These are phyloP conservation scores for Ochropleura leucogaster DNA, from an alignment of 2,888 invertebrate species.

Conservation along the genomic window DNA sequence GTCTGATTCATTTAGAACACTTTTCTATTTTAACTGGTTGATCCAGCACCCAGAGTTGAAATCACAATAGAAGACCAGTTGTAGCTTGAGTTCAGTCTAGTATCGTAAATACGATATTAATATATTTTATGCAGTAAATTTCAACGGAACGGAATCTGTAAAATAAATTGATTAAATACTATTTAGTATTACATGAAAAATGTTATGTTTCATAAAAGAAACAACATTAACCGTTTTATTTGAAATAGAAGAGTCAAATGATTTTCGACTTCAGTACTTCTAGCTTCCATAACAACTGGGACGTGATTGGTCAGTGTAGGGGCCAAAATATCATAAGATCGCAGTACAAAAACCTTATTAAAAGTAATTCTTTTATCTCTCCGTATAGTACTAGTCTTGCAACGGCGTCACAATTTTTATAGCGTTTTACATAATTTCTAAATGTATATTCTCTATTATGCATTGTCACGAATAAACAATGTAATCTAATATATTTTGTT, in stretches of 20 bases:
- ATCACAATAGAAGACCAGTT: neutral
- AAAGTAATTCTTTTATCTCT: slow-evolving; percentile 58
- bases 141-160: neutral
- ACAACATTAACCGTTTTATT: neutral
- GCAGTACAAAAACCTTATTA: slow-evolving; percentile 68
- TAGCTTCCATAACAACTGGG: slow-evolving; percentile 41
- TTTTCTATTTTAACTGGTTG: neutral
- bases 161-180: neutral
- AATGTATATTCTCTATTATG: slow-evolving; percentile 84
- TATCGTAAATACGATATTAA: neutral
- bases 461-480: slow-evolving; percentile 89
- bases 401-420: slow-evolving; percentile 80
- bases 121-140: neutral
- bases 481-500: slow-evolving; percentile 80
- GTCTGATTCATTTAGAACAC: neutral
- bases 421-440: slow-evolving; percentile 80
- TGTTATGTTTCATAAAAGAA: neutral
- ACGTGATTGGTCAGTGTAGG: slow-evolving; percentile 59
- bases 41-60: neutral
- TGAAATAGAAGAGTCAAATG: neutral
- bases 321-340: slow-evolving; percentile 59
- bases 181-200: neutral
- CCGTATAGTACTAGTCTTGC: slow-evolving; percentile 76
- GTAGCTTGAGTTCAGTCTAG: neutral
- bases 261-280: slow-evolving; percentile 32